Evolutionary conservation across 2,797 vertebrate species (phyloP), one percentile per base, ranked within the genome.

Genomic region (Gobionotothen gibberifrons): DNA sequence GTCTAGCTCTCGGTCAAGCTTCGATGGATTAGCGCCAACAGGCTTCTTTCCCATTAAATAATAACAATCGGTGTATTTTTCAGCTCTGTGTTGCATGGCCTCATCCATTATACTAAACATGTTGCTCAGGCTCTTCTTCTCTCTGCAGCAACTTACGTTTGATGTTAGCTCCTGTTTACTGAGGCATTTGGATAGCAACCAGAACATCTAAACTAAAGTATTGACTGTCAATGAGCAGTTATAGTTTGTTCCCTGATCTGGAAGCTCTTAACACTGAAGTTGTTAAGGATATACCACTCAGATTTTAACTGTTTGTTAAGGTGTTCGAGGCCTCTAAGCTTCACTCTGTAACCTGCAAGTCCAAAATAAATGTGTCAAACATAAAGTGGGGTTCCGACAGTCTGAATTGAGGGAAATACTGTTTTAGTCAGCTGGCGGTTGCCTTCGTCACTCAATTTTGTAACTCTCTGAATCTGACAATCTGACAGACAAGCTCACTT

Each of bases 11-110:
- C 48, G 29, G 63, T 61, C 55, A 46, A 44, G 44, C 74, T 74
- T 63, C 46, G 58, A 80, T 68, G 76, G 72, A 74, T 81, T 60
- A 39, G 26, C 51, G 61, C 70, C 74, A 64, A 63, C 60, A 68
- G 73, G 49, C 51, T 15, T 61, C 16, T 67, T 72, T 76, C 13
- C 9, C 32, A 69, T 6, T 1, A 78, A 63, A 69, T 57, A 63
- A 79, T 73, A 59, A 70, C 61, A 73, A 21, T 58, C 19, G 49
- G 15, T 69, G 32, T 55, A 5, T 62, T 59, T 69, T 66, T 74
- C 39, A 17, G 46, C 56, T 74, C 59, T 39, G 70, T 19, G 3
- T n/a, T 57, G 42, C 40, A 55, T 22, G n/a, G 78, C 44, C 32
- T 46, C 19, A 21, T 63, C 44, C 9, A 29, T 69, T 40, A 29